Base-by-base conservation (phyloP, 2,113 vertebrate genomes). In the Microcebus murinus region DNA sequence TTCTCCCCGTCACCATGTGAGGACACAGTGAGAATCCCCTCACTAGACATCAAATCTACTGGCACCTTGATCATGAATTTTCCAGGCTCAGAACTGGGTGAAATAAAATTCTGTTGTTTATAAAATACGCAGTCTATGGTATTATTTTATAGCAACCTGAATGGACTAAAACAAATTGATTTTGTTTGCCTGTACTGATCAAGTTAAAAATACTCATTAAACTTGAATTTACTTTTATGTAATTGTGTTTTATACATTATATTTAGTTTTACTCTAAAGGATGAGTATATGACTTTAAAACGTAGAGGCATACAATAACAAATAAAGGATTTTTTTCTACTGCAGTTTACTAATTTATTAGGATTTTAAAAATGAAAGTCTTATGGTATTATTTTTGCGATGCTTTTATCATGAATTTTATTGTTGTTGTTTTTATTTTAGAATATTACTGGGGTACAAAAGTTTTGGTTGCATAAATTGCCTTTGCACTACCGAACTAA, bases 341-440 rank as follows among this genome's bases (percentile, higher is more conserved):
- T 82, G 36, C 0, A 76, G 13, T 36, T 55, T 68, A 45, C 45
- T 73, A 15, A 10, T 39, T 87, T 36, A 81, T 12, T 42, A 45
- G 4, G 10, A 81, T 27, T 88, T 88, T n/a, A 76, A 93, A 87
- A 84, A 23, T 48, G 14, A 94, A 93, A 59, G 25, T 27, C 27
- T 25, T 29, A 27, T 45, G 39, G 27, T 48, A 17, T 31, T 14
- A 21, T 52, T 59, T 31, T 45, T 29, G 8, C 73, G 39, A 34
- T 50, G 5, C 0, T 76, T 3, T 63, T 20, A 65, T 65, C 31
- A 84, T 68, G 9, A 77, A 36, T 57, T 57, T 55, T 55, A 14
- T 52, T 17, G 52, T 55, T 52, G 50, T 52, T 55, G 52, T 18
- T 55, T 55, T 55, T 55, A 55, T 55, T 55, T 55, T 15, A 55